Conservation (phyloP, 2,797 vertebrate genomes). For the Tokudaia muenninki region DNA sequence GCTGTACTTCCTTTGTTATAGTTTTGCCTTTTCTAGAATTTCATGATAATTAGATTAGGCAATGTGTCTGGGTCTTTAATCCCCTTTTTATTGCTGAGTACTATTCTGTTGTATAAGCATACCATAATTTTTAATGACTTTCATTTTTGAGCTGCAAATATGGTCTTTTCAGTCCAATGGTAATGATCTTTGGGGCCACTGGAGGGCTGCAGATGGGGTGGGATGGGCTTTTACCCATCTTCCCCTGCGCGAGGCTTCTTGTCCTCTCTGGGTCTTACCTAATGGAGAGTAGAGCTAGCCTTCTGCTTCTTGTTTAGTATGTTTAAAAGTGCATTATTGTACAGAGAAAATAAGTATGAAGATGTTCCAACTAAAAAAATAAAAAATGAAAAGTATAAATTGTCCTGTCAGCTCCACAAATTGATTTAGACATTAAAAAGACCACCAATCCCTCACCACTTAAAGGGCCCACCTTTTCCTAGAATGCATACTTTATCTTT, state of each 20-base stretch:
- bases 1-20: background rate
- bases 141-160: conserved; percentile 11
- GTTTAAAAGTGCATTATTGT: background rate
- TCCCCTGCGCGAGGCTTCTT: background rate
- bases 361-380: background rate
- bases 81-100: background rate
- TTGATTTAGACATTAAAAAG: background rate
- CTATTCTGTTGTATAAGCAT: background rate
- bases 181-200: background rate
- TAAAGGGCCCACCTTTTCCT: conserved; percentile 11
- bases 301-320: conserved; percentile 15
- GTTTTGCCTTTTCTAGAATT: conserved; percentile 23
- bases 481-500: conserved; percentile 54
- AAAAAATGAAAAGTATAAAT: background rate
- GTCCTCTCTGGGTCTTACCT: background rate
- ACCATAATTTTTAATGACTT: background rate
- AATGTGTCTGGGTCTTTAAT: background rate
- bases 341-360: conserved; percentile 30
- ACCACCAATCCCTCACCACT: background rate
- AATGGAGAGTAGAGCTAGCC: background rate
- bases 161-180: background rate
- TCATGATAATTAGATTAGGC: background rate
- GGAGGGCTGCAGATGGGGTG: background rate
- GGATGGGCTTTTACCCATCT: too few relatives aligned
- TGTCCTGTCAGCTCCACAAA: background rate